Percentiles rank a stretch among this genome's conserved stretches.
phyloP scores from a whole-genome alignment of 2,888 invertebrate species.

The Deilephila elpenor region DNA sequence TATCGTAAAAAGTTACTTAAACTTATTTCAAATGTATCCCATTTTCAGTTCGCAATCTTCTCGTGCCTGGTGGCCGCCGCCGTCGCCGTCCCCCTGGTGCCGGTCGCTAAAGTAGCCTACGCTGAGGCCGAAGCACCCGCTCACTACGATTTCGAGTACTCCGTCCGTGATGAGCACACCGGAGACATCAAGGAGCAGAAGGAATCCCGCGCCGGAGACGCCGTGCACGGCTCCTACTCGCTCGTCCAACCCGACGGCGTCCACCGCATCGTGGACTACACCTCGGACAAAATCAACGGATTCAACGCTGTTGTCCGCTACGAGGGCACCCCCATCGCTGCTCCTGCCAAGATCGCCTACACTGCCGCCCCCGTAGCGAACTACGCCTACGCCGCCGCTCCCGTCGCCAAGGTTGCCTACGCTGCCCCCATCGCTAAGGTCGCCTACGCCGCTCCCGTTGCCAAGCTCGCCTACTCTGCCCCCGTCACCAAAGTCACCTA shows the following conservation, averaged over 20 bases:
- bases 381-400: conserved; percentile 48
- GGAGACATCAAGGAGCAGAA: conserved; percentile 80
- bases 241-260: conserved; percentile 79
- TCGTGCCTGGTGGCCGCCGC: conserved; percentile 61
- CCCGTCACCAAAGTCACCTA: conserved; percentile 55
- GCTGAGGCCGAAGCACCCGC: conserved; percentile 69
- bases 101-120: conserved; percentile 63
- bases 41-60: conserved; percentile 54
- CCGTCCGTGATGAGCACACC: conserved; percentile 73
- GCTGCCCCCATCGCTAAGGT: conserved; percentile 49
- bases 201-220: conserved; percentile 73
- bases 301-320: conserved; percentile 79
- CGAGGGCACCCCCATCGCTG: conserved; percentile 67
- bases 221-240: conserved; percentile 77
- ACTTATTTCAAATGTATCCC: background rate
- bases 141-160: conserved; percentile 76
- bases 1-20: background rate
- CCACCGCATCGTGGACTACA: conserved; percentile 76
- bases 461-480: conserved; percentile 45
- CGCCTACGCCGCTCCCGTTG: conserved; percentile 51
- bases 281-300: conserved; percentile 71
- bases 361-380: conserved; percentile 47
- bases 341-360: conserved; percentile 51
- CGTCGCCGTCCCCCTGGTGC: conserved; percentile 55
- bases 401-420: conserved; percentile 46